Evolutionary conservation across 2,113 vertebrate genomes (phyloP).

Genomic region (Neolamprologus brichardi): DNA sequence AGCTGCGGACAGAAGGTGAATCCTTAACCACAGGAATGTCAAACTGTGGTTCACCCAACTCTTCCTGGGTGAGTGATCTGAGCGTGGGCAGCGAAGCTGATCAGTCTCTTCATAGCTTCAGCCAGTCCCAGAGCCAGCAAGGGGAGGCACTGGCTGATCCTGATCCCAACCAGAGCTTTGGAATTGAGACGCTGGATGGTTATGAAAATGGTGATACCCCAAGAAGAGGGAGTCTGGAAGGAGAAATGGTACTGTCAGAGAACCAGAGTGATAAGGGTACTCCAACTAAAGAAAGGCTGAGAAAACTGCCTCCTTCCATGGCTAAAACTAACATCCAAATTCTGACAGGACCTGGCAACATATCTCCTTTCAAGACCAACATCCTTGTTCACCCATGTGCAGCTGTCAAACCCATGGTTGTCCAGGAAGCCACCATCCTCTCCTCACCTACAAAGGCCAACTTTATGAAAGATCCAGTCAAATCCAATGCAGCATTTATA

Average conservation of each 20-base stretch:
- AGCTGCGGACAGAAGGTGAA: constrained; percentile 77
- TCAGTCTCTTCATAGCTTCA: constrained; percentile 89
- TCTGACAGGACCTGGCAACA: constrained; percentile 70
- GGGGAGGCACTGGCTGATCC: constrained; percentile 87
- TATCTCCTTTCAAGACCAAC: constrained; percentile 81
- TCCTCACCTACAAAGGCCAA: constrained; percentile 29
- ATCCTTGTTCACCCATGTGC: constrained; percentile 81
- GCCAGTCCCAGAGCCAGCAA: constrained; percentile 79
- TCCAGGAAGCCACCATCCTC: constrained; percentile 61
- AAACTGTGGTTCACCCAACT: constrained; percentile 84
- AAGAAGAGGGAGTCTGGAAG: constrained; percentile 57
- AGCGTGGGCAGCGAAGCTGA: constrained; percentile 87
- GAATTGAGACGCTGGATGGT: constrained; percentile 31
- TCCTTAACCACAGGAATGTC: constrained; percentile 58
- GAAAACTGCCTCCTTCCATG: constrained; percentile 76
- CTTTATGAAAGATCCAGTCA: constrained; percentile 55
- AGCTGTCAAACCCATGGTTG: constrained; percentile 74
- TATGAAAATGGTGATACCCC: neutral
- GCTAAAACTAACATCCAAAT: constrained; percentile 82
- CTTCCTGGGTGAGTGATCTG: constrained; percentile 93
- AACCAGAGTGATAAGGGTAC: constrained; percentile 56
- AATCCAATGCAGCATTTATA: constrained; percentile 38
- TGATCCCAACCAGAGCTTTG: constrained; percentile 39
- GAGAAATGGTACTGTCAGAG: constrained; percentile 69
- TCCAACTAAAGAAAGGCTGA: constrained; percentile 71